These are phyloP conservation scores for Talpa occidentalis DNA, from an alignment of 2,113 vertebrate genomes.

Conservation along the genomic window DNA sequence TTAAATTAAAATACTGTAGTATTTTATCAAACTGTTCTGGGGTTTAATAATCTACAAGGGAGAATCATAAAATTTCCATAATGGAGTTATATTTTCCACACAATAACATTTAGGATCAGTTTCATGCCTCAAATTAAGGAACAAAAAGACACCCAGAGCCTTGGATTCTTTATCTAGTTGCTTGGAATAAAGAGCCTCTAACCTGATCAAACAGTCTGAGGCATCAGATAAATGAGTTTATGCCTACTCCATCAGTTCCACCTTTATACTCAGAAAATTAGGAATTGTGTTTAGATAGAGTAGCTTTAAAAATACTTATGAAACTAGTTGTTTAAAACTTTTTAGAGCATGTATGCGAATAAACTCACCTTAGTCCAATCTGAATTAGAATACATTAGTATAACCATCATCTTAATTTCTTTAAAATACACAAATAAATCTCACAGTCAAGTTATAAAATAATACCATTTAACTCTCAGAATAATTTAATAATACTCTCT, in stretches of 20 bases:
- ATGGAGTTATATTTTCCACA: background rate
- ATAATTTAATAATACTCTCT: constrained; percentile 48
- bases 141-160: background rate
- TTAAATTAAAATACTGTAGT: constrained; percentile 13
- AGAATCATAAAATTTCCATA: background rate
- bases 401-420: constrained; percentile 32
- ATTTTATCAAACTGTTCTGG: constrained; percentile 3
- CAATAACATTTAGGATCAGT: background rate
- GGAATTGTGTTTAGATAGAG: background rate
- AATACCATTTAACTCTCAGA: constrained; percentile 32
- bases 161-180: background rate
- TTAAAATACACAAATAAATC: constrained; percentile 36
- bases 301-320: constrained; percentile 33
- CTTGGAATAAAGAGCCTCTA: background rate
- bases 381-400: constrained; percentile 16
- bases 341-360: background rate
- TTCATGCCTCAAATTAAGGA: background rate
- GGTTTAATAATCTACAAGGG: background rate
- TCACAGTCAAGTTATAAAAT: constrained; percentile 10
- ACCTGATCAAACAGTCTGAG: background rate
- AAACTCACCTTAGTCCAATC: constrained; percentile 30
- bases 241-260: background rate
- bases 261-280: background rate
- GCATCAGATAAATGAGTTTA: background rate
- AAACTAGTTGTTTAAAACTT: background rate